Conservation (phyloP, 2,113 vertebrate species). For the Dendropsophus ebraccatus region DNA sequence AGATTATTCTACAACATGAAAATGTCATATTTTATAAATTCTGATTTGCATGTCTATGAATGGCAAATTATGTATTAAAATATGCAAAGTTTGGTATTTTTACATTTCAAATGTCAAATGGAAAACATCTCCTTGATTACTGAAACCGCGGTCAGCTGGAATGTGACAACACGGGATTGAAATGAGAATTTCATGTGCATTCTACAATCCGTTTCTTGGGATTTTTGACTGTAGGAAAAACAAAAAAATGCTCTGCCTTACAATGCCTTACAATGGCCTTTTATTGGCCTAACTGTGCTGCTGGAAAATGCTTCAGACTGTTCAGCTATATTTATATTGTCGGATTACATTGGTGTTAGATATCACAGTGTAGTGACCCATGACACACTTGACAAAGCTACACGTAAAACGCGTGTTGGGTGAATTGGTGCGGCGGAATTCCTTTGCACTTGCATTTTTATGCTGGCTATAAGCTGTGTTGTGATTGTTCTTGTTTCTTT, state of each 20-base stretch:
- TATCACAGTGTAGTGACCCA: too few species aligned
- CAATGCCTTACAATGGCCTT: background rate
- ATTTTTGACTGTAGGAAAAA: background rate
- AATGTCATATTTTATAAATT: conserved; percentile 17
- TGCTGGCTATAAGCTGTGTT: too few species aligned
- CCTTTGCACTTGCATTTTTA: too few species aligned
- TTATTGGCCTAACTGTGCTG: background rate
- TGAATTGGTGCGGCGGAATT: too few species aligned
- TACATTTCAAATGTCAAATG: background rate
- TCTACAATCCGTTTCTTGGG: background rate
- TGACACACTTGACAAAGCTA: too few species aligned
- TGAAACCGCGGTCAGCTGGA: background rate
- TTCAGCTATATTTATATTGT: too few species aligned
- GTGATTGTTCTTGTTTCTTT: too few species aligned
- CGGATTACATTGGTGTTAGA: too few species aligned
- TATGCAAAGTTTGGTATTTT: conserved; percentile 40
- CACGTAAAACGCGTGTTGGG: too few species aligned
- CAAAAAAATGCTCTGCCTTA: background rate
- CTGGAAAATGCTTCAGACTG: background rate
- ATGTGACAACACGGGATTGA: background rate
- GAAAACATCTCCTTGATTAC: conserved; percentile 11
- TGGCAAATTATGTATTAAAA: conserved; percentile 11
- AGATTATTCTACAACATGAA: background rate
- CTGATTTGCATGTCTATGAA: background rate
- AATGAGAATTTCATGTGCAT: background rate